Evolutionary conservation across 2,888 invertebrate genomes (phyloP).

Genomic region (Rhyacophila evoluta): DNA sequence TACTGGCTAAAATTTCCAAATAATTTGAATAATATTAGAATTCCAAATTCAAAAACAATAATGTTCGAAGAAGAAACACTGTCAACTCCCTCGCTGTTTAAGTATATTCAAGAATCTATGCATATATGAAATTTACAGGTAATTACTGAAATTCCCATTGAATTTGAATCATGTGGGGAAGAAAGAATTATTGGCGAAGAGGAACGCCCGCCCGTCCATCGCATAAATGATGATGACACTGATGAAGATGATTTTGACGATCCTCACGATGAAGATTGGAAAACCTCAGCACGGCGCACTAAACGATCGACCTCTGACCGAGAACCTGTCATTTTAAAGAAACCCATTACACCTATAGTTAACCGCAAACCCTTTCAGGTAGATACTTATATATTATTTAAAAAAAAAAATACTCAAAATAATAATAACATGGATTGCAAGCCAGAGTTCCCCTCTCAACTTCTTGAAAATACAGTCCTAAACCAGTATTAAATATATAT

Average conservation of each 20-base stretch:
- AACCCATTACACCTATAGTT: neutral
- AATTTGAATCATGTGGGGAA: constrained; percentile 38
- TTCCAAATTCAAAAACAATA: too few relatives aligned
- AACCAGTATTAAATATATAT: too few relatives aligned
- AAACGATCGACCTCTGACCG: neutral
- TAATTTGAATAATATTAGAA: too few relatives aligned
- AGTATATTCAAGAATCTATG: too few relatives aligned
- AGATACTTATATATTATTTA: neutral
- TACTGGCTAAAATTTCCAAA: too few relatives aligned
- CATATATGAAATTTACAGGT: constrained; percentile 29
- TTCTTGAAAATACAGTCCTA: too few relatives aligned
- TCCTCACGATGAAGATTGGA: neutral
- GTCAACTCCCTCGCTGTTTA: too few relatives aligned
- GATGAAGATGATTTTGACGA: neutral
- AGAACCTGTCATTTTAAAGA: neutral
- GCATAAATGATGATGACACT: neutral
- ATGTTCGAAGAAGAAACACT: too few relatives aligned
- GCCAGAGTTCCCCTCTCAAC: too few relatives aligned
- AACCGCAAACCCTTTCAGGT: neutral
- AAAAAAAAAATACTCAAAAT: too few relatives aligned
- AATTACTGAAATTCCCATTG: constrained; percentile 43
- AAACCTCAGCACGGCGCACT: neutral
- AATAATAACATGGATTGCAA: too few relatives aligned
- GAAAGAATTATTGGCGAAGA: neutral
- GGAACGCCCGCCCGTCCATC: neutral